Evolutionary conservation across 1,140 invertebrate genomes (phyloP).

Genomic region (Linepithema humile): DNA sequence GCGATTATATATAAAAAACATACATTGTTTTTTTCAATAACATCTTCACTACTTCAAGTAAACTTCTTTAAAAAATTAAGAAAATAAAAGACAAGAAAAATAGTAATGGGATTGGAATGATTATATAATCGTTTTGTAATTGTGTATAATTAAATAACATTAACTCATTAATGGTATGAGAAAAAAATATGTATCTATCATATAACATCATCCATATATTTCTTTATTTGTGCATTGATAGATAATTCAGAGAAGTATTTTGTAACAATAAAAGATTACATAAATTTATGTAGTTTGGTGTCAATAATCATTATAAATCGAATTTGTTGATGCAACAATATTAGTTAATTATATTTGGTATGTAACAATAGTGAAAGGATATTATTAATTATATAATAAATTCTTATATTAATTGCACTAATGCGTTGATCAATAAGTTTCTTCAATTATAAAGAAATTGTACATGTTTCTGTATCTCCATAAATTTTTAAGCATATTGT

Average conservation of each 20-base stretch:
- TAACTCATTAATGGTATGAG: slow-evolving; percentile 47
- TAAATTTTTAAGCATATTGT: background rate
- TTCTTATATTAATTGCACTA: background rate
- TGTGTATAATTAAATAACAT: slow-evolving; percentile 36
- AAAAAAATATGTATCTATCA: slow-evolving; percentile 3
- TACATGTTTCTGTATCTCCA: background rate
- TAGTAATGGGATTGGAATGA: background rate
- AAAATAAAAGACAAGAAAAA: too few species aligned
- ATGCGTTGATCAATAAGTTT: background rate
- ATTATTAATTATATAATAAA: background rate
- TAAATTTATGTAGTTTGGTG: background rate
- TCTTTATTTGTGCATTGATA: slow-evolving; percentile 26
- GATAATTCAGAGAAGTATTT: slow-evolving; percentile 30
- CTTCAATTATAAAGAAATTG: background rate
- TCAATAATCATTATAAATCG: background rate
- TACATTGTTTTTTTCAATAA: too few species aligned
- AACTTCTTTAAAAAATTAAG: background rate
- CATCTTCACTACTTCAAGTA: too few species aligned
- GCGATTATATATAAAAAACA: too few species aligned
- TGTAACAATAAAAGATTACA: slow-evolving; percentile 12
- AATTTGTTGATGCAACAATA: slow-evolving; percentile 21
- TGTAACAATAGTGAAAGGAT: background rate
- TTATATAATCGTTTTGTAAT: background rate
- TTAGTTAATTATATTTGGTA: background rate
- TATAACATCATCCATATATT: background rate